Conservation (phyloP, 2,113 vertebrate species). For the Jacana jacana region DNA sequence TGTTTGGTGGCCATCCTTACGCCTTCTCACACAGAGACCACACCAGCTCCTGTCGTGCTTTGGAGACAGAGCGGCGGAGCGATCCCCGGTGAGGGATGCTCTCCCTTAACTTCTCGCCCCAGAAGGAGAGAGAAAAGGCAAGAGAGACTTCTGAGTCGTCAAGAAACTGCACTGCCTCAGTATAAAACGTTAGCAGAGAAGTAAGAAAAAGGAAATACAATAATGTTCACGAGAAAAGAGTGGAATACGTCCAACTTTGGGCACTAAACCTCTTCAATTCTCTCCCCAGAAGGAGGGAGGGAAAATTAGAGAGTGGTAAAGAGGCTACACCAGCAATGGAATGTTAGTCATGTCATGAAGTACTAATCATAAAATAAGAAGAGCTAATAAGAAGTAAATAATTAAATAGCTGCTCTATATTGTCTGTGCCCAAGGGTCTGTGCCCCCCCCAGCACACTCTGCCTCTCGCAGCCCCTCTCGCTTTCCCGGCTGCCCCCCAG, state of each 20-base stretch:
- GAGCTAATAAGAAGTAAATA: not conserved
- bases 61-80: not conserved
- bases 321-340: not conserved
- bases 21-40: not conserved
- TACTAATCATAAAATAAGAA: not conserved
- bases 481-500: not conserved
- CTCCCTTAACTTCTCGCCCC: too few relatives aligned
- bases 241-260: too few relatives aligned
- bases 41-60: not conserved
- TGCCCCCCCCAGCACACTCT: not conserved
- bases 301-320: not conserved
- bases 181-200: too few relatives aligned
- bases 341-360: not conserved
- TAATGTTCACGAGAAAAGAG: too few relatives aligned
- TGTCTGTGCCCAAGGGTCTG: not conserved
- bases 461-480: rapidly evolving
- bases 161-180: too few relatives aligned
- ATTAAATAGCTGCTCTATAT: not conserved
- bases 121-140: too few relatives aligned
- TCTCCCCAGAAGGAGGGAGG: not conserved
- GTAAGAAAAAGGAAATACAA: too few relatives aligned
- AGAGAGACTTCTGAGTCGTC: too few relatives aligned
- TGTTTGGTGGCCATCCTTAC: not conserved
- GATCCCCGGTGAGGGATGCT: too few relatives aligned
- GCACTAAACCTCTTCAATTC: too few relatives aligned